Evolutionary conservation across 2,888 invertebrate genomes (phyloP).

Genomic region (Temnothorax rugatulus): DNA sequence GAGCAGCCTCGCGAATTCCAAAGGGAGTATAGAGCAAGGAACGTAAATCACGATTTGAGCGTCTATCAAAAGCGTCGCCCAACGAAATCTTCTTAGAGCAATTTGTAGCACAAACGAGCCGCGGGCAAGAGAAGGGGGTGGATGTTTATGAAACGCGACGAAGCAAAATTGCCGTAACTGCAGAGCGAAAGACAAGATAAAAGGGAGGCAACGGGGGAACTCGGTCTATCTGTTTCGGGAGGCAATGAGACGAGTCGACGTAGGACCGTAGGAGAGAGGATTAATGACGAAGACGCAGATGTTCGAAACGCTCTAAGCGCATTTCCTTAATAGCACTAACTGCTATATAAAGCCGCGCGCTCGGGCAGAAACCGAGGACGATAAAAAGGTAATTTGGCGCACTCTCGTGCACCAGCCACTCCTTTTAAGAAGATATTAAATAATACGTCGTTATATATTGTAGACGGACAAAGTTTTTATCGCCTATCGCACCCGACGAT

Average conservation of each 20-base stretch:
- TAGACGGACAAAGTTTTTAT: not conserved
- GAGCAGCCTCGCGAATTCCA: not conserved
- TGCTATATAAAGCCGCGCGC: slow-evolving; percentile 45
- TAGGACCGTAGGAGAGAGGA: slow-evolving; percentile 42
- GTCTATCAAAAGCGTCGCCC: slow-evolving; percentile 67
- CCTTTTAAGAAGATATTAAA: slow-evolving; percentile 51
- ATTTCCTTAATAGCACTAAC: slow-evolving; percentile 56
- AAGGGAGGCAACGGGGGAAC: slow-evolving; percentile 28
- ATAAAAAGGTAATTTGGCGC: slow-evolving; percentile 38
- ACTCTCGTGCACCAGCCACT: not conserved
- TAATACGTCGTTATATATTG: slow-evolving; percentile 18
- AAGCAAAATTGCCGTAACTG: slow-evolving; percentile 67
- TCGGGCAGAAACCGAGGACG: slow-evolving; percentile 19
- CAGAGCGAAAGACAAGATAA: slow-evolving; percentile 51
- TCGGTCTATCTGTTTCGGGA: slow-evolving; percentile 52
- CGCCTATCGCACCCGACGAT: not conserved
- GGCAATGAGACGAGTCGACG: slow-evolving; percentile 49
- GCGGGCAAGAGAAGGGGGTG: slow-evolving; percentile 73
- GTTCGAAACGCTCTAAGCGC: slow-evolving; percentile 55
- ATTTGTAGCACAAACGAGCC: slow-evolving; percentile 80
- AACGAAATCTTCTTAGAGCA: slow-evolving; percentile 80
- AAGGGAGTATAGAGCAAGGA: slow-evolving; percentile 65
- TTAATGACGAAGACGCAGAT: slow-evolving; percentile 57
- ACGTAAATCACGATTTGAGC: slow-evolving; percentile 77
- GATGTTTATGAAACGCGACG: slow-evolving; percentile 76